phyloP scores from a whole-genome alignment of 2,797 vertebrate genomes.

The Cygnus olor region DNA sequence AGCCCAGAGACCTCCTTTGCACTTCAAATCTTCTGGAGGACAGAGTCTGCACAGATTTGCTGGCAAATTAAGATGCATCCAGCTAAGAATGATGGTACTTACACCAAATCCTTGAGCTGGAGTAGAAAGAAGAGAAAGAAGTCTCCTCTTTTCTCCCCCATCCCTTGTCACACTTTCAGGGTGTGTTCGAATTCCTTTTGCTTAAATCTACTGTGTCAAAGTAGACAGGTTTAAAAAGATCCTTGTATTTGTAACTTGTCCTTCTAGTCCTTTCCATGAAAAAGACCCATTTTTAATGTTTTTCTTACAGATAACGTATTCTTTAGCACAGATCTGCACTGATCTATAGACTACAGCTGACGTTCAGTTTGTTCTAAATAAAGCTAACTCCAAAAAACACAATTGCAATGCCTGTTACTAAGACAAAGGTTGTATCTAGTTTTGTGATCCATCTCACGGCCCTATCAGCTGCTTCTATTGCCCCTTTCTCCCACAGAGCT shows the following conservation, averaged over 20 bases:
- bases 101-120: not conserved
- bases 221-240: not conserved
- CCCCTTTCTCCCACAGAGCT: not conserved
- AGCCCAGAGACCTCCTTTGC: not conserved
- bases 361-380: not conserved
- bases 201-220: not conserved
- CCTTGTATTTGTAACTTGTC: not conserved
- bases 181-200: not conserved
- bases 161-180: not conserved
- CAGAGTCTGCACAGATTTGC: not conserved
- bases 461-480: not conserved
- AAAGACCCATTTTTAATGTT: not conserved
- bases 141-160: not conserved
- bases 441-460: not conserved
- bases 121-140: not conserved
- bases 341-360: not conserved
- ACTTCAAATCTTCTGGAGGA: not conserved
- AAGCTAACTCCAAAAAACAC: not conserved
- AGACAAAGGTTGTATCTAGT: rapidly evolving
- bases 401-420: not conserved
- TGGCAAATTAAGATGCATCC: not conserved
- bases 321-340: not conserved
- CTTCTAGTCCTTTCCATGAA: not conserved
- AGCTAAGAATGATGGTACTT: not conserved
- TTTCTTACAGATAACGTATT: not conserved